These are phyloP conservation scores for Podotricha telesiphe DNA, from an alignment of 2,888 invertebrate species.

Conservation along the genomic window DNA sequence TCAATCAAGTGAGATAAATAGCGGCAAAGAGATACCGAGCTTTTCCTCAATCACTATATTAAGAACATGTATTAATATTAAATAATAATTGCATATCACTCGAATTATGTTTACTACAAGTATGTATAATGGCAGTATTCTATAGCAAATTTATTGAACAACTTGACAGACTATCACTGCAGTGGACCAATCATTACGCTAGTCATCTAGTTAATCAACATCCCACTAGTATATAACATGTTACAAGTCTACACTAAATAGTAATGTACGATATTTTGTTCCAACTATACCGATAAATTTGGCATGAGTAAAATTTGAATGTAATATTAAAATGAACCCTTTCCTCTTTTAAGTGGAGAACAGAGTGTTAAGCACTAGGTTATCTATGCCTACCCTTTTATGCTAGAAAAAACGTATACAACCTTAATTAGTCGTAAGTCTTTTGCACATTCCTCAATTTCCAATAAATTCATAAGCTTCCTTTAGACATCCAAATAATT, in stretches of 20 bases:
- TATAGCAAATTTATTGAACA: constrained; percentile 11
- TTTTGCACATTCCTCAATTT: no score
- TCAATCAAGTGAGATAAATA: background rate
- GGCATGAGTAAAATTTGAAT: no score
- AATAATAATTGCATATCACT: constrained; percentile 8
- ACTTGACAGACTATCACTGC: constrained; percentile 15
- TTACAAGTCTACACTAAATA: background rate
- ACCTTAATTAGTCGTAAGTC: no score
- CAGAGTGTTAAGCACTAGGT: no score
- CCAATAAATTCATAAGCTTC: no score
- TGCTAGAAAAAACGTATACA: no score
- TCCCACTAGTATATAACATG: background rate
- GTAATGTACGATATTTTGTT: background rate
- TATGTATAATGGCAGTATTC: constrained; percentile 17
- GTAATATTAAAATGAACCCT: no score
- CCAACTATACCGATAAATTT: background rate
- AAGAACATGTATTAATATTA: constrained; percentile 8
- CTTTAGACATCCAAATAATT: no score
- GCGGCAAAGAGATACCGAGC: background rate
- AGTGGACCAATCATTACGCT: background rate
- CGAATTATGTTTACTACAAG: background rate
- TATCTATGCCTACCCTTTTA: no score
- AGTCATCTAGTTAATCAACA: constrained; percentile 23
- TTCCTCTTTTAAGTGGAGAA: no score
- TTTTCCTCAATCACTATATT: background rate